phyloP scores from a whole-genome alignment of 2,888 invertebrate species.

The Rhagium mordax region DNA sequence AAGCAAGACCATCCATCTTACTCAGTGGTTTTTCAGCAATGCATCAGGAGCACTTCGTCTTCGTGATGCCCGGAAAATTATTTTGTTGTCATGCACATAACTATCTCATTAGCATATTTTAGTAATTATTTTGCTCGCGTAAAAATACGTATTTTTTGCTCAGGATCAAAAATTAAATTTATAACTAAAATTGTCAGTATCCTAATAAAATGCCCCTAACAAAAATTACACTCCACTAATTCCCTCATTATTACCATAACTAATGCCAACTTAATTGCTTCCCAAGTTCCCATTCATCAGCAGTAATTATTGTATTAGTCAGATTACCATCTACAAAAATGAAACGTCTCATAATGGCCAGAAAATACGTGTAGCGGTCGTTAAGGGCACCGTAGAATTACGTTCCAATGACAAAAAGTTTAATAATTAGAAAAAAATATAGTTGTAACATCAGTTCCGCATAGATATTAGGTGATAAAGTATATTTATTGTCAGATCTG shows the following conservation, averaged over 20 bases:
- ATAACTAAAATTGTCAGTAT: too few species aligned
- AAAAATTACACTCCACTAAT: neutral
- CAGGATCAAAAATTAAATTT: too few species aligned
- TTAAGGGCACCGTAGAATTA: constrained; percentile 52
- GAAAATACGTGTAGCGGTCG: constrained; percentile 47
- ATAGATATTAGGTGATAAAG: constrained; percentile 59
- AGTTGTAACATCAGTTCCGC: constrained; percentile 55
- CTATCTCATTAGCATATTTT: constrained; percentile 34
- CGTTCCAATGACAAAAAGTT: constrained; percentile 54
- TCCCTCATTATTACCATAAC: constrained; percentile 2
- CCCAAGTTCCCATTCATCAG: constrained; percentile 22
- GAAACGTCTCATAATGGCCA: constrained; percentile 24
- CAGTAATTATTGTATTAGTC: constrained; percentile 28
- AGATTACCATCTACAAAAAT: constrained; percentile 24
- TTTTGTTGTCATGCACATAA: constrained; percentile 28
- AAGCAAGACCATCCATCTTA: constrained; percentile 65
- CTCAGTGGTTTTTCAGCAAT: constrained; percentile 46
- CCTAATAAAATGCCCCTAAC: too few species aligned
- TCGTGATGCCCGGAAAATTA: constrained; percentile 32
- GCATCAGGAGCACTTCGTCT: constrained; percentile 35
- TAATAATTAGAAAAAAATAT: constrained; percentile 59
- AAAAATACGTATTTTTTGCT: too few species aligned
- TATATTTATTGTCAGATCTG: constrained; percentile 60
- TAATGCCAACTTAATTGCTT: constrained; percentile 5
- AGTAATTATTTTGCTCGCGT: too few species aligned